Base-by-base conservation (phyloP, 2,888 invertebrate species). In the Melanostoma mellinum region DNA sequence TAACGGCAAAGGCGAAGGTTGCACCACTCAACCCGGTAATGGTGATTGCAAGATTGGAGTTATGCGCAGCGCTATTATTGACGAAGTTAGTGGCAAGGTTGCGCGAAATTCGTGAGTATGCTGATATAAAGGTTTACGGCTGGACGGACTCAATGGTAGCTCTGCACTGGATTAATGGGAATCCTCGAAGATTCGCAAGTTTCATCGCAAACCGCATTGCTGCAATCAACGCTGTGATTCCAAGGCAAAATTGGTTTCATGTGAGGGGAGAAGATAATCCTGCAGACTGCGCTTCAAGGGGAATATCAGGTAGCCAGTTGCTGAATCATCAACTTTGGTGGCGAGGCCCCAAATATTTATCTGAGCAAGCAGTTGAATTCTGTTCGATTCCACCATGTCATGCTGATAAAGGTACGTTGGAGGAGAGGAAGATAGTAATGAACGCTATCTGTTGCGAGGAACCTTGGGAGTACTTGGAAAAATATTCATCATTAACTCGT, bases 151-250 rank as follows among this genome's bases (percentile, higher is more conserved):
- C 50, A 5, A 50, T 20, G 6, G 30, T 50, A 30, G 50, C 30
- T 4, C n/a, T 44, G 8, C 44, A 60, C 33, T 60, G 60, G 60
- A 32, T 60, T 2, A 42, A 60, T 33, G 60, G 35, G 5, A 42
- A 46, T 60, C 44, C 44, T 44, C 30, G 60, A n/a, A 42, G 44
- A 44, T 44, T 60, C 32, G 9, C 44, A 60, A 60, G 32, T 60
- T 60, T 35, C 44, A 33, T 60, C n/a, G 60, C 60, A 4, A 60
- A 60, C 9, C 44, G 50, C 33, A 4, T 52, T 1, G 3, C 50
- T 52, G 50, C 33, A 52, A 52, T 52, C 10, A 52, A 52, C 6
- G n/a, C 1, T 33, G 33, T 10, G 6, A 8, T 60, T 42, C 60
- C 9, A n/a, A 44, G 9, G 33, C 8, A n/a, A n/a, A 10, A 33